These are phyloP conservation scores for Apodemia mormo DNA, from an alignment of 2,888 invertebrate genomes.

Conservation along the genomic window DNA sequence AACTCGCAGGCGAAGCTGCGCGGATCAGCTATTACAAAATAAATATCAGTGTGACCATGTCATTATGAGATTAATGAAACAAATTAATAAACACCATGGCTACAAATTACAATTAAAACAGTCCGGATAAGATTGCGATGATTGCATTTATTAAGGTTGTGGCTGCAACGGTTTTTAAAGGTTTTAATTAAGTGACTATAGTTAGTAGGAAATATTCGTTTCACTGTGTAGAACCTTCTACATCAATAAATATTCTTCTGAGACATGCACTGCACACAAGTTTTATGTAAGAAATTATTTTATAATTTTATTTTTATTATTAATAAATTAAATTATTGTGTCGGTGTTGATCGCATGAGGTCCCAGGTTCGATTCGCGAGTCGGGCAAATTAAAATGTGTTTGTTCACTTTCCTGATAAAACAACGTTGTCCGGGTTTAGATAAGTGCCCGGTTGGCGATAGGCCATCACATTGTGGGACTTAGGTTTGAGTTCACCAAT, in stretches of 20 bases:
- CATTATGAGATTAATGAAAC: not conserved
- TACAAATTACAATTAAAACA: conserved; percentile 4
- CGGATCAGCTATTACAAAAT: not conserved
- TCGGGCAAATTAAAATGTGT: too few relatives aligned
- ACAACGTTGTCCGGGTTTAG: too few relatives aligned
- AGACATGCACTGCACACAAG: not conserved
- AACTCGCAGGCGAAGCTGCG: too few relatives aligned
- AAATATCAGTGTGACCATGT: not conserved
- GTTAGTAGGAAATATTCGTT: not conserved
- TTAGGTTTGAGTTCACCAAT: too few relatives aligned
- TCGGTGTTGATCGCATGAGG: too few relatives aligned
- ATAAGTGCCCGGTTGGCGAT: too few relatives aligned
- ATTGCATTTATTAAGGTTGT: conserved; percentile 4
- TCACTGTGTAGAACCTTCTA: not conserved
- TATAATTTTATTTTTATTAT: not conserved
- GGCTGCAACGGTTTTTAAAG: conserved; percentile 10
- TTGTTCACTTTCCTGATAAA: too few relatives aligned
- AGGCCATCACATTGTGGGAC: too few relatives aligned
- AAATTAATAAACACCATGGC: not conserved
- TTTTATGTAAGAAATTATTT: conserved; percentile 4
- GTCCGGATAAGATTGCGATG: not conserved
- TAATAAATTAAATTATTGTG: too few relatives aligned
- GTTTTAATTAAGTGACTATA: conserved; percentile 15
- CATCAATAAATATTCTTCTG: not conserved
- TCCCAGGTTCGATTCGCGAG: too few relatives aligned